Conservation (phyloP, 2,888 invertebrate genomes). For the Cheilosia grossa region DNA sequence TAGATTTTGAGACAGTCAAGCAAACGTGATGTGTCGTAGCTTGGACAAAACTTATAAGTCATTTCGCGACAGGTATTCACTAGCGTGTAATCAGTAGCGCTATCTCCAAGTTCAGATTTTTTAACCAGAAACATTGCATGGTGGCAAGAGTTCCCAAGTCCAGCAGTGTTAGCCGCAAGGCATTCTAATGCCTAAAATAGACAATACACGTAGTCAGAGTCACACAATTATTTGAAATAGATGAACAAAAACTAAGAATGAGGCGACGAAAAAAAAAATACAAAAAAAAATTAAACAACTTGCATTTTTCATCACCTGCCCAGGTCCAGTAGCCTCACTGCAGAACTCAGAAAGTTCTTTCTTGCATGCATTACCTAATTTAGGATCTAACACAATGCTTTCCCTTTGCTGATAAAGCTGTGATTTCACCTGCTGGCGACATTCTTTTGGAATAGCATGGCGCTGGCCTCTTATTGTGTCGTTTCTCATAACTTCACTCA, state of each 20-base stretch:
- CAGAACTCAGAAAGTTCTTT: constrained; percentile 91
- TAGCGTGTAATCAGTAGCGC: constrained; percentile 93
- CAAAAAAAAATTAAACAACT: constrained; percentile 51
- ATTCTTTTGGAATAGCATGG: constrained; percentile 93
- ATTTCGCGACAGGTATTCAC: constrained; percentile 93
- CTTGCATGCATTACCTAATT: constrained; percentile 91
- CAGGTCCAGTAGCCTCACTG: constrained; percentile 87
- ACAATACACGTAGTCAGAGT: not conserved
- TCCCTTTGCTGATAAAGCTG: constrained; percentile 97
- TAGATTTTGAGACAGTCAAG: constrained; percentile 91
- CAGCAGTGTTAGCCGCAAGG: constrained; percentile 87
- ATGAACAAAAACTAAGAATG: not conserved
- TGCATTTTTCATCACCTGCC: constrained; percentile 83
- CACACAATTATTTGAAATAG: not conserved
- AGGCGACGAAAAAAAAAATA: constrained; percentile 34
- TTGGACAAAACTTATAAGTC: constrained; percentile 93
- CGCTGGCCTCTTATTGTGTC: constrained; percentile 91
- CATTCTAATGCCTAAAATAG: constrained; percentile 90
- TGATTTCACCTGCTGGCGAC: constrained; percentile 94
- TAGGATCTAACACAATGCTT: constrained; percentile 93
- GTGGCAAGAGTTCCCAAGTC: constrained; percentile 89
- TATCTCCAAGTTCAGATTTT: constrained; percentile 93
- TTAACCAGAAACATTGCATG: constrained; percentile 93
- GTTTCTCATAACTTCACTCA: constrained; percentile 94
- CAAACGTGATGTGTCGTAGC: constrained; percentile 87